phyloP scores from a whole-genome alignment of 2,797 vertebrate genomes.

The Epinephelus awoara region DNA sequence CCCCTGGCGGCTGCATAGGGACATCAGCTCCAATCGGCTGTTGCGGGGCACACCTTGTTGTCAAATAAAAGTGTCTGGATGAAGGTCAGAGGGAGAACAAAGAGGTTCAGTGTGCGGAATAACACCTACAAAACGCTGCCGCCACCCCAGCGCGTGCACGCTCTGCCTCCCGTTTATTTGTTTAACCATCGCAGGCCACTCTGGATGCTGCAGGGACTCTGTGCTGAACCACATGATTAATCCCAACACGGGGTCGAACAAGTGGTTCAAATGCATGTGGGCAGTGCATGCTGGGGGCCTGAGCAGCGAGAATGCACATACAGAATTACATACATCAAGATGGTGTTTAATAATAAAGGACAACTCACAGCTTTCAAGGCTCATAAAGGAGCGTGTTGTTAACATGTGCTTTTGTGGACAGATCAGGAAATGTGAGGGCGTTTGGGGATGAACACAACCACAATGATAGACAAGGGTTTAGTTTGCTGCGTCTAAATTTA shows the following conservation, averaged over 20 bases:
- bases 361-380: conserved; percentile 32
- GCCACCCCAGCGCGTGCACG: background rate
- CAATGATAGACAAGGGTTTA: conserved; percentile 62
- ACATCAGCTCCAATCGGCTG: conserved; percentile 65
- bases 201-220: conserved; percentile 44
- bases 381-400: conserved; percentile 12
- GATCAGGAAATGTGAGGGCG: conserved; percentile 58
- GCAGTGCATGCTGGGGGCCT: conserved; percentile 50
- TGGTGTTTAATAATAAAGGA: conserved; percentile 53
- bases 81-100: conserved; percentile 76
- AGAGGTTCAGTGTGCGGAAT: conserved; percentile 65
- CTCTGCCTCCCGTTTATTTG: conserved; percentile 44
- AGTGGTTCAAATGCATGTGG: conserved; percentile 65
- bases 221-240: conserved; percentile 54
- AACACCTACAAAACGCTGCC: conserved; percentile 38
- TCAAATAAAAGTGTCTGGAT: conserved; percentile 79
- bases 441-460: conserved; percentile 46
- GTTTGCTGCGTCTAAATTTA: conserved; percentile 60
- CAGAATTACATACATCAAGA: conserved; percentile 46
- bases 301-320: no score
- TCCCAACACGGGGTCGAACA: conserved; percentile 55
- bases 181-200: conserved; percentile 39
- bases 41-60: conserved; percentile 64
- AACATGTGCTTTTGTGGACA: conserved; percentile 61
- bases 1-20: conserved; percentile 55